Percentiles rank a stretch among this genome's conserved stretches.
Evolutionary conservation across 2,888 invertebrate species (phyloP).

Genomic region (Andrena trimmerana): DNA sequence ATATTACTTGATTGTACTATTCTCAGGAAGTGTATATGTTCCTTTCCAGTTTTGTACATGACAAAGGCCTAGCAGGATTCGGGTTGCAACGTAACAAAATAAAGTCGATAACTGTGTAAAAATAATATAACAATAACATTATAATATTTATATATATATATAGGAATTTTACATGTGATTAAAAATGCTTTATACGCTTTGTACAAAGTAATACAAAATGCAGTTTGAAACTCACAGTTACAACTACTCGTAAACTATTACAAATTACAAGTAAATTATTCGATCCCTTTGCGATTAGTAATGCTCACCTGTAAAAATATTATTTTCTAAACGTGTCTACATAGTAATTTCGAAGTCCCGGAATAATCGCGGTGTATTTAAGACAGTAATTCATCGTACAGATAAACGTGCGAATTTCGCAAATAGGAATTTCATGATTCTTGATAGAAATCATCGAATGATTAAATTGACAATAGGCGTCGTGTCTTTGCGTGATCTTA

Average conservation of each 20-base stretch:
- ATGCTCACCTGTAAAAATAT: slow-evolving; percentile 18
- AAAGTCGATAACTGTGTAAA: slow-evolving; percentile 18
- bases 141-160: slow-evolving; percentile 29
- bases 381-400: slow-evolving; percentile 49
- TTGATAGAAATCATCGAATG: slow-evolving; percentile 1
- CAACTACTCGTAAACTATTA: slow-evolving; percentile 28
- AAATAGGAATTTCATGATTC: slow-evolving; percentile 29
- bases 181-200: slow-evolving; percentile 45
- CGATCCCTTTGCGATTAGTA: background rate
- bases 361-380: slow-evolving; percentile 53
- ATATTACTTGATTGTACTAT: slow-evolving; percentile 23
- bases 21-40: slow-evolving; percentile 35
- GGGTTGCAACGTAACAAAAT: slow-evolving; percentile 38
- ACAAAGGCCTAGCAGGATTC: background rate
- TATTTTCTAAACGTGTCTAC: slow-evolving; percentile 10
- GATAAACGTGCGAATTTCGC: slow-evolving; percentile 32
- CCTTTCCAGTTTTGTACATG: slow-evolving; percentile 22
- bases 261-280: slow-evolving; percentile 31
- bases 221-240: slow-evolving; percentile 31
- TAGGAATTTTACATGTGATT: slow-evolving; percentile 41
- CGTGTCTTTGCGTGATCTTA: slow-evolving; percentile 20
- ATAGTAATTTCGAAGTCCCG: slow-evolving; percentile 19
- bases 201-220: slow-evolving; percentile 59
- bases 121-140: slow-evolving; percentile 51
- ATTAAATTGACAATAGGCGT: background rate